phyloP scores from a whole-genome alignment of 2,113 vertebrate species.

The Craseonycteris thonglongyai region DNA sequence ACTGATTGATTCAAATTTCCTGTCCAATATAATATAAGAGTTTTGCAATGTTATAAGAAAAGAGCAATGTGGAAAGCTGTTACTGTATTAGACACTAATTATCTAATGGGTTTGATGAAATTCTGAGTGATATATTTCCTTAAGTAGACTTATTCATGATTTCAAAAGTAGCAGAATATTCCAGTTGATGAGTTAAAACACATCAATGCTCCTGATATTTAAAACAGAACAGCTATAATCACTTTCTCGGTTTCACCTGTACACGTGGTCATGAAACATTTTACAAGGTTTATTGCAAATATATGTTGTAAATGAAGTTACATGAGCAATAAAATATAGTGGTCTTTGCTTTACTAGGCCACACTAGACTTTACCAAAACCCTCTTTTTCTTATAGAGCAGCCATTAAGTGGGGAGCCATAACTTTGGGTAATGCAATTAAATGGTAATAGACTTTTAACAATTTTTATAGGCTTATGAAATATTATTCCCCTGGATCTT shows the following conservation, averaged over 20 bases:
- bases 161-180: background rate
- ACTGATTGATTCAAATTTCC: background rate
- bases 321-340: slow-evolving; percentile 21
- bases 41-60: background rate
- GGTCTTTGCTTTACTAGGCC: slow-evolving; percentile 30
- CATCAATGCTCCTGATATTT: background rate
- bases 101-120: background rate
- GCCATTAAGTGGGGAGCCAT: background rate
- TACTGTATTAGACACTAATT: background rate
- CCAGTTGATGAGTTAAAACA: background rate
- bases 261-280: background rate
- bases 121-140: background rate
- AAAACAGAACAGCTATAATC: background rate
- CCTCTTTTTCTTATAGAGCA: background rate
- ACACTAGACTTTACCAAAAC: slow-evolving; percentile 2
- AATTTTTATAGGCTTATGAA: slow-evolving; percentile 30
- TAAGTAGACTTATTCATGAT: background rate
- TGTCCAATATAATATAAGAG: background rate
- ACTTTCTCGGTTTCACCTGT: background rate
- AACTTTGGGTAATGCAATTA: slow-evolving; percentile 33
- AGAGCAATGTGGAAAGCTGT: background rate
- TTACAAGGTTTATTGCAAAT: slow-evolving; percentile 14
- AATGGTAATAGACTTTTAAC: slow-evolving; percentile 36
- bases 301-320: slow-evolving; percentile 47
- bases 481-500: slow-evolving; percentile 37